phyloP scores from a whole-genome alignment of 2,888 invertebrate genomes.

The Ceraclea dissimilis region DNA sequence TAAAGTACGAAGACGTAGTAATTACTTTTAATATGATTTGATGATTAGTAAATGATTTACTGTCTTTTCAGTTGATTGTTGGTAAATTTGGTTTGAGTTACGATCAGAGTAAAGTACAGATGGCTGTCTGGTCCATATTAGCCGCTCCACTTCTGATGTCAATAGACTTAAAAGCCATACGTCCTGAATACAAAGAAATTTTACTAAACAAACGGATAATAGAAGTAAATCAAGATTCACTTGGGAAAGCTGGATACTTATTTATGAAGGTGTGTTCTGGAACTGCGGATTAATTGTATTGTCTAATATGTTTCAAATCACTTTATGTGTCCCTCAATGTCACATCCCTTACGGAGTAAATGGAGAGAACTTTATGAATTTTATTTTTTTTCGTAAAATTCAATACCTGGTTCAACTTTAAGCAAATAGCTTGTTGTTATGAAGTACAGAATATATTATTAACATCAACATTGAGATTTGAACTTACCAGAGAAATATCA shows the following conservation, averaged over 20 bases:
- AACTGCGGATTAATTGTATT: no score
- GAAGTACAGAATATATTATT: no score
- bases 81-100: conserved; percentile 57
- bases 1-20: no score
- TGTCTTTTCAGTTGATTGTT: conserved; percentile 44
- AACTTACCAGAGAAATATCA: no score
- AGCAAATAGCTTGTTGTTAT: no score
- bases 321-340: no score
- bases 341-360: no score
- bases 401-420: not conserved
- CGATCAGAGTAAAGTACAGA: conserved; percentile 62
- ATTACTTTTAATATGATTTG: not conserved
- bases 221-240: conserved; percentile 46
- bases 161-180: conserved; percentile 54
- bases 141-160: conserved; percentile 69
- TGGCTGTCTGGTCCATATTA: conserved; percentile 67
- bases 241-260: conserved; percentile 33
- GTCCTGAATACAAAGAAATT: conserved; percentile 50
- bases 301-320: not conserved
- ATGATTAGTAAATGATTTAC: no score
- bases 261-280: conserved; percentile 7
- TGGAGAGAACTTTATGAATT: not conserved
- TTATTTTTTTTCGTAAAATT: not conserved
- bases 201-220: conserved; percentile 51
- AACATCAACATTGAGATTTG: no score